Evolutionary conservation across 1,140 invertebrate species (phyloP), one percentile per base, ranked within the genome.

Genomic region (Cylas formicarius): DNA sequence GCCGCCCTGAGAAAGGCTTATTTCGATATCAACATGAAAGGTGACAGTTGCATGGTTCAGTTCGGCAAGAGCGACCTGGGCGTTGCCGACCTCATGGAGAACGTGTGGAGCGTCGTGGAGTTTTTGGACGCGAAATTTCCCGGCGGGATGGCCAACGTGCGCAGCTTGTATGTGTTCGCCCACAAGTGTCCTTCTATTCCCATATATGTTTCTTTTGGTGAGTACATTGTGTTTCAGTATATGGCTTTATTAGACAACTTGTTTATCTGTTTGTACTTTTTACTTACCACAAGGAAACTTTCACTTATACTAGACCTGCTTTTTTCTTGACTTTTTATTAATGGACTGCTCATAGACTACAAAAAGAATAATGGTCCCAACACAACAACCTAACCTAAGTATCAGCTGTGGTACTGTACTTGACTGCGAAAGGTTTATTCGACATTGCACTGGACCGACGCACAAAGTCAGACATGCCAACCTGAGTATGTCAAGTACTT

Each of bases 81-180:
- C 2, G 45, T 58, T 24, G 53, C 69, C 13, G 42, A 75, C 31
- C 55, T 81, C 6, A 64, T 70, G 32, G 73, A 78, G 50, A 82
- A 82, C 65, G 61, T 79, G 41, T 38, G 72, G 13, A 65, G 69
- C 27, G 53, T 69, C 20, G 64, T 76, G 17, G 44, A 71, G 21
- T 61, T 68, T 53, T 55, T 82, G 3, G 58, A 62, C 6, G 61
- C 72, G 37, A 53, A 68, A 49, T 81, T 74, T 63, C 79, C 80
- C 28, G 79, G 80, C 10, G 75, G 76, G 26, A 75, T 77, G 68
- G 52, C 61, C 4, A 82, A 82, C 61, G 72, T 82, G 40, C 69
- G 74, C 54, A 65, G 68, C 24, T 52, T 82, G 23, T 62, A 70
- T 48, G 52, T 82, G 11, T 80, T 77, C 63, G 61, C 72, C 13